Evolutionary conservation across 37 sponge, comb jelly and placozoan species (phyloP).

Genomic region (Geodia barretti): DNA sequence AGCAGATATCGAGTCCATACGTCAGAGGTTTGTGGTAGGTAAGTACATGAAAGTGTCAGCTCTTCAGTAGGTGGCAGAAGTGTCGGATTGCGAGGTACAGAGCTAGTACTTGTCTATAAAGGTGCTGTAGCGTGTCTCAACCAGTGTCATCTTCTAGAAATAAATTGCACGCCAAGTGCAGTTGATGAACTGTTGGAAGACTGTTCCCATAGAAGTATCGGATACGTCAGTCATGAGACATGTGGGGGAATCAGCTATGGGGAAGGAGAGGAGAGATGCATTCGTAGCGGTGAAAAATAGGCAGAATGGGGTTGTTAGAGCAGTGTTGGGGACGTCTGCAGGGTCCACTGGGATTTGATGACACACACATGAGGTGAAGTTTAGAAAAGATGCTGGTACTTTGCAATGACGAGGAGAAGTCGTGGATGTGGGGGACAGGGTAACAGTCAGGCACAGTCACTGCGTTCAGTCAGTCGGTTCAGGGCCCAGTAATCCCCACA

Average conservation of each 20-base stretch:
- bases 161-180: constrained; percentile 60
- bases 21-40: constrained; percentile 73
- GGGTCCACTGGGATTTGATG: constrained; percentile 58
- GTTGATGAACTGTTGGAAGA: constrained; percentile 51
- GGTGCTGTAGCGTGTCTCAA: constrained; percentile 68
- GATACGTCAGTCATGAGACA: constrained; percentile 64
- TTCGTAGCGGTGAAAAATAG: constrained; percentile 37
- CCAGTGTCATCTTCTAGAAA: constrained; percentile 43
- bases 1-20: constrained; percentile 3
- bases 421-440: constrained; percentile 24
- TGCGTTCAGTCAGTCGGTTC: background rate
- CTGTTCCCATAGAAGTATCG: constrained; percentile 48
- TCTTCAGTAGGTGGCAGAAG: constrained; percentile 64
- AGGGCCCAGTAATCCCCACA: constrained; percentile 27
- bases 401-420: constrained; percentile 32
- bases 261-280: constrained; percentile 40
- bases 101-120: constrained; percentile 66
- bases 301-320: constrained; percentile 65
- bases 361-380: constrained; percentile 54
- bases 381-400: constrained; percentile 59
- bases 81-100: too few species aligned
- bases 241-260: constrained; percentile 48
- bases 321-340: constrained; percentile 34
- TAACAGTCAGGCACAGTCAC: constrained; percentile 17
- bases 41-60: constrained; percentile 46